Evolutionary conservation across 2,797 vertebrate genomes (phyloP).

Genomic region (Eptatretus atami): DNA sequence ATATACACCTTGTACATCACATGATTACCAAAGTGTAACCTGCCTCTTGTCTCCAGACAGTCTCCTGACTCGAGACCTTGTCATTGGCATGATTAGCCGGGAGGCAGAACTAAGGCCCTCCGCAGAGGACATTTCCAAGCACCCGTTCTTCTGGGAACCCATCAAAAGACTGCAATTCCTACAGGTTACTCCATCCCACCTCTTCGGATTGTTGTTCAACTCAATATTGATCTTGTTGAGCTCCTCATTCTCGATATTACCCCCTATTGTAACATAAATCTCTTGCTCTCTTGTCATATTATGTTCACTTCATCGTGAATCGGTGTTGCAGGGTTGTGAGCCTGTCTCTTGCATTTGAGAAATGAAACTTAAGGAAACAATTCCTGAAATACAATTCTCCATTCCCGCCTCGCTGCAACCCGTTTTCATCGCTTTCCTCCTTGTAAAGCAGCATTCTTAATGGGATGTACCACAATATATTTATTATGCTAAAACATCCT

Average conservation of each 20-base stretch:
- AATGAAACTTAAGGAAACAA: too few relatives aligned
- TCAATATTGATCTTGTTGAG: not conserved
- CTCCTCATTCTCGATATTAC: not conserved
- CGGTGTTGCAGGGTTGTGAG: not conserved
- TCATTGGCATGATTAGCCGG: constrained; percentile 59
- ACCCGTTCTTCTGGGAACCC: constrained; percentile 81
- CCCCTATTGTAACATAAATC: constrained; percentile 3
- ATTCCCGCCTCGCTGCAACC: too few relatives aligned
- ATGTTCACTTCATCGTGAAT: not conserved
- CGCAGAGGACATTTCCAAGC: constrained; percentile 50
- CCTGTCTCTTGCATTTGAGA: too few relatives aligned
- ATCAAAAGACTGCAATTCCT: constrained; percentile 93
- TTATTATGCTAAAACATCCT: too few relatives aligned
- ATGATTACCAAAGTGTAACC: not conserved
- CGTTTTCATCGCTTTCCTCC: too few relatives aligned
- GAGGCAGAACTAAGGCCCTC: constrained; percentile 48
- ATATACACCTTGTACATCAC: not conserved
- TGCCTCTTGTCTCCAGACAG: constrained; percentile 21
- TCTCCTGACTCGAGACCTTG: constrained; percentile 40
- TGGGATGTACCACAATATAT: too few relatives aligned
- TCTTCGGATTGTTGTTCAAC: too few relatives aligned
- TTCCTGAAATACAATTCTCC: too few relatives aligned
- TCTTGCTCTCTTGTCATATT: not conserved
- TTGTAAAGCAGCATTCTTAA: too few relatives aligned
- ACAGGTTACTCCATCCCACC: constrained; percentile 25